Evolutionary conservation across 2,797 vertebrate species (phyloP).

Genomic region (Ptychadena robeensis): DNA sequence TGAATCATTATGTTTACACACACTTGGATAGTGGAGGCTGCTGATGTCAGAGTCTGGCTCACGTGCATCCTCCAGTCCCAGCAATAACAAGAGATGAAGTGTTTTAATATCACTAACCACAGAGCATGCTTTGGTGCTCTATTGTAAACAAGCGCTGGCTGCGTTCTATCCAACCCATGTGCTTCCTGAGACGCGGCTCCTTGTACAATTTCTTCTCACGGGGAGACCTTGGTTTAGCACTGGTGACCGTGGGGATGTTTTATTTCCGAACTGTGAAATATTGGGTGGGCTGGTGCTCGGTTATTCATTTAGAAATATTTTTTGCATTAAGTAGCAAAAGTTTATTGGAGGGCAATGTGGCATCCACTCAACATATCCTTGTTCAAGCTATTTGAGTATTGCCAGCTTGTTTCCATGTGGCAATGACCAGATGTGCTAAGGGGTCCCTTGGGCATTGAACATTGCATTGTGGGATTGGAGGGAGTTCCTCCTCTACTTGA

Average conservation of each 20-base stretch:
- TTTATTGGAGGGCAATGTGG: too few species aligned
- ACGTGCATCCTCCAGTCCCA: slow-evolving; percentile 26
- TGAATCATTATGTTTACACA: slow-evolving; percentile 58
- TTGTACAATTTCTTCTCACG: background rate
- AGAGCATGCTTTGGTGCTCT: slow-evolving; percentile 35
- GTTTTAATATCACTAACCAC: slow-evolving; percentile 45
- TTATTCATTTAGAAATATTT: background rate
- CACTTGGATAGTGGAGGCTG: slow-evolving; percentile 5
- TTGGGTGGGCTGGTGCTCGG: background rate
- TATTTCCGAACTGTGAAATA: background rate
- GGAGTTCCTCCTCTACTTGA: too few species aligned
- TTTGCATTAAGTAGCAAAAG: too few species aligned
- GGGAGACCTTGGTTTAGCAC: background rate
- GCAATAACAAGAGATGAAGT: slow-evolving; percentile 20
- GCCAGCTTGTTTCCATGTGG: too few species aligned
- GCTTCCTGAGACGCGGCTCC: slow-evolving; percentile 7
- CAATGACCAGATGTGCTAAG: too few species aligned
- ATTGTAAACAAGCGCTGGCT: slow-evolving; percentile 51
- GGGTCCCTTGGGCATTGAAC: too few species aligned
- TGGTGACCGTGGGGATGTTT: background rate
- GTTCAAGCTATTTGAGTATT: too few species aligned
- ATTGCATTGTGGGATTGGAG: too few species aligned
- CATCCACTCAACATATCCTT: too few species aligned
- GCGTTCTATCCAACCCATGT: slow-evolving; percentile 18
- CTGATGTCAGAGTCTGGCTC: slow-evolving; percentile 48